These are phyloP conservation scores for Ferdinandea cuprea DNA, from an alignment of 2,888 invertebrate genomes.

Conservation along the genomic window DNA sequence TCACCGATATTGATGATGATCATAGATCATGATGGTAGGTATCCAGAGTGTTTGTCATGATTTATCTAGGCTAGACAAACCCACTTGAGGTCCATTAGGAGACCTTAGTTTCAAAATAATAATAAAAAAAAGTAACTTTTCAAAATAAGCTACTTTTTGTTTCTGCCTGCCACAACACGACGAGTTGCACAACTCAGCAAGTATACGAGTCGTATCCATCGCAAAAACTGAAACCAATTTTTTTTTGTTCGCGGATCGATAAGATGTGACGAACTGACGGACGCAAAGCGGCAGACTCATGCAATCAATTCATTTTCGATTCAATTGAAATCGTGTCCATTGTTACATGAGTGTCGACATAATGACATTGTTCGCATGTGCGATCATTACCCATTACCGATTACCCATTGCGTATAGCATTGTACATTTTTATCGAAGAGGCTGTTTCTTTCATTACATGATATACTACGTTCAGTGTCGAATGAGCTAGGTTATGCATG, in stretches of 20 bases:
- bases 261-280: constrained; percentile 28
- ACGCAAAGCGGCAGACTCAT: constrained; percentile 36
- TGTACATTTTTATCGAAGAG: no score
- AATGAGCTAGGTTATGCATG: constrained; percentile 9
- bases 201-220: constrained; percentile 23
- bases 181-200: constrained; percentile 41
- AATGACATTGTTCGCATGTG: constrained; percentile 72
- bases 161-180: constrained; percentile 20
- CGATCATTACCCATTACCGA: constrained; percentile 15
- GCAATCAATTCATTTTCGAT: constrained; percentile 59
- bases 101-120: constrained; percentile 38
- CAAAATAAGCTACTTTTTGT: constrained; percentile 15
- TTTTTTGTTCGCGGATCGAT: constrained; percentile 11
- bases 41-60: constrained; percentile 14
- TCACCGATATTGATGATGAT: neutral
- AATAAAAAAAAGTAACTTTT: no score
- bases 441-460: constrained; percentile 44
- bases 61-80: constrained; percentile 48
- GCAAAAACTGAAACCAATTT: constrained; percentile 27
- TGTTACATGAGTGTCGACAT: constrained; percentile 72
- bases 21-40: neutral
- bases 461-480: constrained; percentile 5
- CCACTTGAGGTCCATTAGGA: constrained; percentile 49
- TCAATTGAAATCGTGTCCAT: constrained; percentile 66
- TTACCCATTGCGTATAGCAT: constrained; percentile 38